Conservation (phyloP, 2,797 vertebrate genomes). For the Huso huso region DNA sequence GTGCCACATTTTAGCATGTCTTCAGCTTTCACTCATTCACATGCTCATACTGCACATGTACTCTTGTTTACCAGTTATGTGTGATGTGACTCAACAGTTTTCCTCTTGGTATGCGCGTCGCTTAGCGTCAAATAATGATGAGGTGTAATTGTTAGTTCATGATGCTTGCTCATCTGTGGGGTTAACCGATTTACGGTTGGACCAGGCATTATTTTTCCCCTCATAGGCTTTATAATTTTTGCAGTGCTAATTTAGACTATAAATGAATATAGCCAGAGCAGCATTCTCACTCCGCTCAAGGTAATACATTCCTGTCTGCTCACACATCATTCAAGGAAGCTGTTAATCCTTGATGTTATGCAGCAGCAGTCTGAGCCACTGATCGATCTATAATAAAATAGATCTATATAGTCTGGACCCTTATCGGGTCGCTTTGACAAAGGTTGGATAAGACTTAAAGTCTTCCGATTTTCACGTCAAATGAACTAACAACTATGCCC, state of each 20-base stretch:
- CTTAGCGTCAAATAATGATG: not conserved
- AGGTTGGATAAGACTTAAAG: too few relatives aligned
- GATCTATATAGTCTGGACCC: too few relatives aligned
- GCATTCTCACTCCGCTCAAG: not conserved
- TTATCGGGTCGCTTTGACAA: too few relatives aligned
- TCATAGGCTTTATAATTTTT: conserved; percentile 28
- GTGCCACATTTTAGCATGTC: too few relatives aligned
- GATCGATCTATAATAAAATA: too few relatives aligned
- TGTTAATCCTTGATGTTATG: conserved; percentile 36
- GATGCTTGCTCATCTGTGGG: not conserved
- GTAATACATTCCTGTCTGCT: not conserved
- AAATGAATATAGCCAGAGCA: not conserved
- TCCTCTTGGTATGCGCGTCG: too few relatives aligned
- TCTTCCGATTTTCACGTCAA: not conserved
- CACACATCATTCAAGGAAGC: conserved; percentile 31
- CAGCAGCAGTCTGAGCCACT: not conserved
- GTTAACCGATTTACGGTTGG: not conserved
- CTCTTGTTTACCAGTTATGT: too few relatives aligned
- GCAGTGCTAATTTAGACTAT: not conserved
- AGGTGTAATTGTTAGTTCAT: not conserved
- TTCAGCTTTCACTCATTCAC: too few relatives aligned
- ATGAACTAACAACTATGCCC: conserved; percentile 1
- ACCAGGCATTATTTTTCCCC: not conserved
- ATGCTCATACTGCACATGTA: too few relatives aligned
- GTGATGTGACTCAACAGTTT: too few relatives aligned